A percentile compares a stretch with the other conserved stretches of the same genome.
phyloP scores from a whole-genome alignment of 2,113 vertebrate species.

The Hemiprocne comata region DNA sequence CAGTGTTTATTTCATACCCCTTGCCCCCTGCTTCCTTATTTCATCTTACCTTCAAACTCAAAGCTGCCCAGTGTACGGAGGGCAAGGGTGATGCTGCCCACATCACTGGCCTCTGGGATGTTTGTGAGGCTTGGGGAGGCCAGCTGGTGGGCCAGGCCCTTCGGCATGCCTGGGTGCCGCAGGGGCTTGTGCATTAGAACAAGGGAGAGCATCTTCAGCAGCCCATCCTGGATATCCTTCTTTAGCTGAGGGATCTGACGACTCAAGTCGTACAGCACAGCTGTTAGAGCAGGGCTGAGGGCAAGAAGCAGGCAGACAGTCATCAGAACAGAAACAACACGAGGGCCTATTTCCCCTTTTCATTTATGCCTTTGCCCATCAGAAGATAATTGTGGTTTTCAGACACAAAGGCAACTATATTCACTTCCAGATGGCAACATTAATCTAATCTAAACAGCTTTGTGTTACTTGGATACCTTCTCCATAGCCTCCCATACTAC shows the following conservation, averaged over 20 bases:
- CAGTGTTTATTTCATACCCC: neutral
- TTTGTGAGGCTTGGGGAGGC: slow-evolving; percentile 95
- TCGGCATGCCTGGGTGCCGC: slow-evolving; percentile 97
- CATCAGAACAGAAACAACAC: neutral
- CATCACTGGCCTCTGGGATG: slow-evolving; percentile 94
- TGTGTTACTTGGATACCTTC: neutral
- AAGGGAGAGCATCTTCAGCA: slow-evolving; percentile 97
- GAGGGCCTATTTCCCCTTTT: neutral
- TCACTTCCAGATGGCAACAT: neutral
- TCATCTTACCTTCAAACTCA: slow-evolving; percentile 91
- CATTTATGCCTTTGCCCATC: neutral
- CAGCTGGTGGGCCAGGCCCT: slow-evolving; percentile 93
- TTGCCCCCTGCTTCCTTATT: neutral
- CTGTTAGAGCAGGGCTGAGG: slow-evolving; percentile 92
- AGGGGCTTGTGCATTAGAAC: slow-evolving; percentile 98
- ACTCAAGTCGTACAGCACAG: slow-evolving; percentile 96
- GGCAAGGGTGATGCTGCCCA: slow-evolving; percentile 96
- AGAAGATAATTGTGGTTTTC: neutral
- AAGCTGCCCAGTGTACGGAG: slow-evolving; percentile 96
- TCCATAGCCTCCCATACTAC: neutral
- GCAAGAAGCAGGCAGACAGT: neutral
- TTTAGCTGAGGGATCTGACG: slow-evolving; percentile 97
- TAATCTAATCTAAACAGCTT: neutral
- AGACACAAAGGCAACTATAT: neutral
- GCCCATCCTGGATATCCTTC: slow-evolving; percentile 98